Conservation (phyloP, 2,797 vertebrate genomes). For the Monodelphis domestica region DNA sequence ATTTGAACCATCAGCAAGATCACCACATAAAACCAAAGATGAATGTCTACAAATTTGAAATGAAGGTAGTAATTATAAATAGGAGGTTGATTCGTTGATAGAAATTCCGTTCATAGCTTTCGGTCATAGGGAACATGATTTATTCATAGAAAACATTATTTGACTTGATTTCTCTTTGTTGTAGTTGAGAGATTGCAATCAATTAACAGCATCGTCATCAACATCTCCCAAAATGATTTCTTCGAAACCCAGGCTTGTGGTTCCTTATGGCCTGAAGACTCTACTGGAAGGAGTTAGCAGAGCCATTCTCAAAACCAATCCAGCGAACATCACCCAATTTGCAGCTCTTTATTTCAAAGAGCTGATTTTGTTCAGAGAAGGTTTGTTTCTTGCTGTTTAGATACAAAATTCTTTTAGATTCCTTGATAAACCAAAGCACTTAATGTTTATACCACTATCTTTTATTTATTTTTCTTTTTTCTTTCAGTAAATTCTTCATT, state of each 20-base stretch:
- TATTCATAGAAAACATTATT: slow-evolving; percentile 30
- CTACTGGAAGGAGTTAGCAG: slow-evolving; percentile 82
- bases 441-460: slow-evolving; percentile 31
- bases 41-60: slow-evolving; percentile 37
- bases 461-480: slow-evolving; percentile 66
- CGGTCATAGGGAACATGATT: background rate
- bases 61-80: slow-evolving; percentile 50
- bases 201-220: background rate
- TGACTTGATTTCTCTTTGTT: slow-evolving; percentile 62
- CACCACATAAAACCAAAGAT: slow-evolving; percentile 34
- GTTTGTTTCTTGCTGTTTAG: slow-evolving; percentile 75
- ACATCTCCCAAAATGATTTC: slow-evolving; percentile 77
- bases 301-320: slow-evolving; percentile 79
- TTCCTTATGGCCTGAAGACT: slow-evolving; percentile 81
- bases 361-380: slow-evolving; percentile 80
- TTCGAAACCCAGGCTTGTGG: slow-evolving; percentile 73
- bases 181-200: slow-evolving; percentile 57
- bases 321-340: slow-evolving; percentile 78
- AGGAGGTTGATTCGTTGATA: slow-evolving; percentile 15
- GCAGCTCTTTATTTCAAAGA: slow-evolving; percentile 83
- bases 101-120: slow-evolving; percentile 17
- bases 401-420: slow-evolving; percentile 37
- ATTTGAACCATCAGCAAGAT: slow-evolving; percentile 12
- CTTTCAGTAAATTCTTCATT: slow-evolving; percentile 75
- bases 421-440: slow-evolving; percentile 50